Base-by-base conservation (phyloP, 2,797 vertebrate genomes). In the Spheniscus humboldti region DNA sequence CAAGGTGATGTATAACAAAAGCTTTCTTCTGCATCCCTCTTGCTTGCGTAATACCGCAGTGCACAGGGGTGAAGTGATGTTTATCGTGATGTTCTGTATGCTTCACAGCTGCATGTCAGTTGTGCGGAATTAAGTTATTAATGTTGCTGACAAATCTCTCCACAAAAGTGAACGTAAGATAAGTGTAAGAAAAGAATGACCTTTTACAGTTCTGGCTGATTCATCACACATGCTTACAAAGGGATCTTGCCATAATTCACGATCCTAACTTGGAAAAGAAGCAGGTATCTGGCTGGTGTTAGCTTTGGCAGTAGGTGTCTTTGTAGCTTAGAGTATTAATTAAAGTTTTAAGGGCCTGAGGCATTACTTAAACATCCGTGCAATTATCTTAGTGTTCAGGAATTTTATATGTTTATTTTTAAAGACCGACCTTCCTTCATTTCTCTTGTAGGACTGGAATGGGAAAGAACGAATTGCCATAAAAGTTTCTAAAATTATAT, bases 321-420 rank as follows among this genome's bases (percentile, higher is more conserved):
- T 88, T 75, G 53, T 90, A 86, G 45, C 9, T 90, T 50, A 4
- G 53, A 53, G 30, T 66, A 78, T 89, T 95, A 88, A 90, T 90
- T 92, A 53, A 88, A 78, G 22, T 47, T 86, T 27, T 79, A 45
- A 81, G 8, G 35, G 19, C 59, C 59, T 18, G 9, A 59, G 35
- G 43, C 66, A 48, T 89, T 93, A 39, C 12, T 93, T 88, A 78
- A 96, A 69, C 35, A 47, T 69, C 39, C 8, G 0, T 66, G 22
- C 43, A 85, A 41, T 94, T 94, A 89, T 75, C 39, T 79, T 69
- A 69, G 12, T 28, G 11, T 89, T 95, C 22, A 69, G 80, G 74
- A 96, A 93, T 96, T 88, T 90, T 88, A 6, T 37, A 35, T 73
- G 27, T 75, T 94, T 92, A 45, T 74, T 93, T 90, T 88, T 84